phyloP scores from a whole-genome alignment of 2,797 vertebrate species.

The Phrynocephalus forsythii region DNA sequence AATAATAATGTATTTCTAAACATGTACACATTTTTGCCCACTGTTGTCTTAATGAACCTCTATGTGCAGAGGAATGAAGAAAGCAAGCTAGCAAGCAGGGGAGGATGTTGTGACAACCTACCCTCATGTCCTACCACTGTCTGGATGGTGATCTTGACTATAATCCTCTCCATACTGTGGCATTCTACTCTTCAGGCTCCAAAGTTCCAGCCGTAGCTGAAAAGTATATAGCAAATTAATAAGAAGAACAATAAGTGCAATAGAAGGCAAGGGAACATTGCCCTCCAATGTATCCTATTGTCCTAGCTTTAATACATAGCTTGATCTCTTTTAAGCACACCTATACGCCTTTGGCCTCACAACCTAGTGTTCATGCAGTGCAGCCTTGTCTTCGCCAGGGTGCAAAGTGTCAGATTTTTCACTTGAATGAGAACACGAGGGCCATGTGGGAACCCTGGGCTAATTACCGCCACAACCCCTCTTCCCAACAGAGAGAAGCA shows the following conservation, averaged over 20 bases:
- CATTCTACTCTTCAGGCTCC: not conserved
- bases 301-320: not conserved
- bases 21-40: too few relatives aligned
- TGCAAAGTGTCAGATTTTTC: not conserved
- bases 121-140: not conserved
- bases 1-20: too few relatives aligned
- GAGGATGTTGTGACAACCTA: too few relatives aligned
- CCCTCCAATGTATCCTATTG: not conserved
- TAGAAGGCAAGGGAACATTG: not conserved
- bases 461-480: not conserved
- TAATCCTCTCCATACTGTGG: not conserved
- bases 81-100: too few relatives aligned
- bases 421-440: not conserved
- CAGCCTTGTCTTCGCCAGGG: not conserved
- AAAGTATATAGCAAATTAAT: not conserved
- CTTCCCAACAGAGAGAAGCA: not conserved
- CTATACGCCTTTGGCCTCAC: conserved; percentile 15
- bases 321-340: not conserved
- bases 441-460: not conserved
- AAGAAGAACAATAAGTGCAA: too few relatives aligned
- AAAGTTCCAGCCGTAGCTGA: not conserved
- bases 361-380: not conserved
- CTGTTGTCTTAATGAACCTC: too few relatives aligned
- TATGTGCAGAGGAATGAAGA: too few relatives aligned
- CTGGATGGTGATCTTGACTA: not conserved